Percentiles rank a stretch among this genome's conserved stretches.
Evolutionary conservation across 2,113 vertebrate species (phyloP).

Genomic region (Miniopterus natalensis): DNA sequence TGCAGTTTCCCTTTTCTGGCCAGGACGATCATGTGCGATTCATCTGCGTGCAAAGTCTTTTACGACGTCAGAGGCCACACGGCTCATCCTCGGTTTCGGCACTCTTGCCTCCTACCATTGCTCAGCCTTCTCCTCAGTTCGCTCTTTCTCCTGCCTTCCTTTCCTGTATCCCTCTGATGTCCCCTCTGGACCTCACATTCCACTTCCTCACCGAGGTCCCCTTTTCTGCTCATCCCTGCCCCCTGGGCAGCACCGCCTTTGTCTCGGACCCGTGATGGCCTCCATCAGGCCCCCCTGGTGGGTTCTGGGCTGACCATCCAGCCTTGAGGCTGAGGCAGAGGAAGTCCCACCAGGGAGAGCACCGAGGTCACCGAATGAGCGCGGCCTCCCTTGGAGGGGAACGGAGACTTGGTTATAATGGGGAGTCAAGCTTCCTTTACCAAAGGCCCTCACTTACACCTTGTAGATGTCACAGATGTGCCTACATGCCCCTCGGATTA

Average conservation of each 20-base stretch:
- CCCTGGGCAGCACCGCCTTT: background rate
- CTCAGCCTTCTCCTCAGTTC: background rate
- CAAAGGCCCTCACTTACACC: background rate
- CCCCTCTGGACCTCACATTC: background rate
- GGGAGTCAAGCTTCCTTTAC: background rate
- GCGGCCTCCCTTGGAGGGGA: background rate
- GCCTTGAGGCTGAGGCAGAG: background rate
- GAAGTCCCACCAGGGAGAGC: background rate
- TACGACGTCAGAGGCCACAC: background rate
- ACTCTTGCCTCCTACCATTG: background rate
- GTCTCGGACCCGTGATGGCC: background rate
- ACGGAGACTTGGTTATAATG: background rate
- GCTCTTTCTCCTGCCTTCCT: background rate
- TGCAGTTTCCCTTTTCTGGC: slow-evolving; percentile 48
- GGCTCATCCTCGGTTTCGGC: background rate
- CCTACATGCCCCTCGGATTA: background rate
- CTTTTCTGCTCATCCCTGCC: background rate
- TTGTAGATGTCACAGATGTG: background rate
- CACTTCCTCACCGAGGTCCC: background rate
- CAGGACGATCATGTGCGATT: background rate
- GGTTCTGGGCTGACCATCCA: background rate
- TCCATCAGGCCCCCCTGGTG: background rate
- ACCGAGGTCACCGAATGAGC: background rate
- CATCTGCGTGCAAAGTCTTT: slow-evolving; percentile 40
- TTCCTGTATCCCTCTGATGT: background rate